These are phyloP conservation scores for Dascillus cervinus DNA, from an alignment of 2,888 invertebrate genomes.

Conservation along the genomic window DNA sequence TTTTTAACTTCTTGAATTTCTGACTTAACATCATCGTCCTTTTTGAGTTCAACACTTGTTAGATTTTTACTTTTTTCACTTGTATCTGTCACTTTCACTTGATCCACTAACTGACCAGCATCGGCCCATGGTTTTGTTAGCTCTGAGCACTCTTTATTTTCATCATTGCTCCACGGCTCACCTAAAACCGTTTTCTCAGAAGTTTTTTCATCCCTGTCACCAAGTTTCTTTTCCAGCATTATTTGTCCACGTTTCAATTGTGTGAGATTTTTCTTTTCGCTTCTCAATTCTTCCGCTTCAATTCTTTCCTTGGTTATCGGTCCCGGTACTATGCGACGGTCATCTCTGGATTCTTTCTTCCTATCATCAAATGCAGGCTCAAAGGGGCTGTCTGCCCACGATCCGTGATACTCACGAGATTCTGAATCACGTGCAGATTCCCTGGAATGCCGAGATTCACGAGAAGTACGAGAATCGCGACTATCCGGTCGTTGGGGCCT, in stretches of 20 bases:
- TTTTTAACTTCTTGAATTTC: constrained; percentile 9
- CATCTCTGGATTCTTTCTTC: constrained; percentile 31
- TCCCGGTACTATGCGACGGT: constrained; percentile 47
- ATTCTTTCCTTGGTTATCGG: constrained; percentile 54
- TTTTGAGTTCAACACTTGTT: constrained; percentile 21
- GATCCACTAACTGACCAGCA: constrained; percentile 37
- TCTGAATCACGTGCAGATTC: constrained; percentile 46
- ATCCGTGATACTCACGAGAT: constrained; percentile 31
- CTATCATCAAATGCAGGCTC: constrained; percentile 36
- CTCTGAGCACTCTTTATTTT: constrained; percentile 16
- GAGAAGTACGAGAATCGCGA: constrained; percentile 48
- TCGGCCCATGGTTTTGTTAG: constrained; percentile 44
- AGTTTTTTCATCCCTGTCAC: constrained; percentile 27
- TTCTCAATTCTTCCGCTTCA: constrained; percentile 49
- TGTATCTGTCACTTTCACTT: constrained; percentile 42
- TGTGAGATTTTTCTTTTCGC: constrained; percentile 45
- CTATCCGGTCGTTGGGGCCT: constrained; percentile 53
- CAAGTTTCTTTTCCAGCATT: constrained; percentile 27
- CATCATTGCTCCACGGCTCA: constrained; percentile 20
- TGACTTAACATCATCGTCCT: constrained; percentile 33
- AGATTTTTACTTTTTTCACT: constrained; percentile 35
- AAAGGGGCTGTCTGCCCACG: constrained; percentile 45
- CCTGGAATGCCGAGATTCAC: constrained; percentile 46
- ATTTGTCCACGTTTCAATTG: constrained; percentile 44
- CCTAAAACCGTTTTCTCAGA: constrained; percentile 22